phyloP scores from a whole-genome alignment of 1,140 invertebrate genomes.

The Drosophila saltans region DNA sequence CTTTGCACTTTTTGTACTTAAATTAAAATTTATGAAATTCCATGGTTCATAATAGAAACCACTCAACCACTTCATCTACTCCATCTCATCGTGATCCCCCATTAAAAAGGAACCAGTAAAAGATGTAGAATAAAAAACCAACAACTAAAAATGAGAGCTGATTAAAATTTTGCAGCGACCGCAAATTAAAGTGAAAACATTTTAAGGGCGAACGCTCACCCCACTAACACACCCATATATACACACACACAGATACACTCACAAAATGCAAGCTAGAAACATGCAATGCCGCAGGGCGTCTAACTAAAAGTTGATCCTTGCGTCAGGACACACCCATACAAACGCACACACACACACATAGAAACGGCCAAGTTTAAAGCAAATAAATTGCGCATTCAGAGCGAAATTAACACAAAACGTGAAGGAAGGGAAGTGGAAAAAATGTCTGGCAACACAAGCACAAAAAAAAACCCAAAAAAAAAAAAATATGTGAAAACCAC shows the following conservation, averaged over 20 bases:
- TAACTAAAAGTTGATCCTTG: conserved; percentile 65
- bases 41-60: conserved; percentile 39
- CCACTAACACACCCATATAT: conserved; percentile 24
- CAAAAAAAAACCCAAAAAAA: not conserved
- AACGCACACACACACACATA: conserved; percentile 24
- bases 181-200: conserved; percentile 79
- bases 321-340: conserved; percentile 27
- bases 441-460: conserved; percentile 46
- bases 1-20: conserved; percentile 41
- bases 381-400: conserved; percentile 81
- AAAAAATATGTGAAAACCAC: conserved; percentile 28
- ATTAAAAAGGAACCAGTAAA: conserved; percentile 22
- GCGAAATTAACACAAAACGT: conserved; percentile 68
- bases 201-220: conserved; percentile 25
- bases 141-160: conserved; percentile 50
- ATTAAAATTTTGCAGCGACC: conserved; percentile 72
- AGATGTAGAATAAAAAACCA: conserved; percentile 8
- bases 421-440: conserved; percentile 50
- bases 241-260: conserved; percentile 19
- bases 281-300: conserved; percentile 52
- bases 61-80: not conserved
- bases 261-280: conserved; percentile 46
- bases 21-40: conserved; percentile 46
- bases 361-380: conserved; percentile 70
- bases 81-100: not conserved